phyloP scores from a whole-genome alignment of 2,113 vertebrate species.

The Arvicanthis niloticus region DNA sequence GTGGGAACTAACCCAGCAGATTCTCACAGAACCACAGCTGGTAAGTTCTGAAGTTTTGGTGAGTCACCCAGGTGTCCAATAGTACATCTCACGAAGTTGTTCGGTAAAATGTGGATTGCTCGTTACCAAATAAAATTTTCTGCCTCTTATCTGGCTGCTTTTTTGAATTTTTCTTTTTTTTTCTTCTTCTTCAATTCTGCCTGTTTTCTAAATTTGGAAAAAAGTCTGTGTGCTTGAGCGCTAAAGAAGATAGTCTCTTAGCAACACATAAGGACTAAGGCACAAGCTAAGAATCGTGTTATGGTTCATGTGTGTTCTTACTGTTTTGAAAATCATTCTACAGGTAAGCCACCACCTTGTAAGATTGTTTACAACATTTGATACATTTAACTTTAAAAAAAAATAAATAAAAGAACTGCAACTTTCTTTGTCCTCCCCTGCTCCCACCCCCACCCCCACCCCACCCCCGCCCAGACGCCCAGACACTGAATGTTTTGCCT shows the following conservation, averaged over 20 bases:
- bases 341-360: not conserved
- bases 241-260: conserved; percentile 78
- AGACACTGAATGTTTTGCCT: not conserved
- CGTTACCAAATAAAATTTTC: conserved; percentile 63
- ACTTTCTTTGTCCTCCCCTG: not conserved
- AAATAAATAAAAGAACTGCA: not conserved
- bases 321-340: conserved; percentile 56
- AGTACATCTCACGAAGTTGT: not conserved
- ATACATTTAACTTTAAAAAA: conserved; percentile 45
- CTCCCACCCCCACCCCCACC: too few relatives aligned
- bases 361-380: conserved; percentile 54
- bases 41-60: not conserved
- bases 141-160: conserved; percentile 61
- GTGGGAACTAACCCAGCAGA: conserved; percentile 6
- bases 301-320: conserved; percentile 16
- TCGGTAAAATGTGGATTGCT: conserved; percentile 39
- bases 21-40: not conserved
- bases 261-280: conserved; percentile 56
- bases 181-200: conserved; percentile 14
- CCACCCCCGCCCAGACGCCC: too few relatives aligned
- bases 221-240: conserved; percentile 54
- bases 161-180: conserved; percentile 13
- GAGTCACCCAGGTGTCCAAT: not conserved
- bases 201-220: conserved; percentile 77
- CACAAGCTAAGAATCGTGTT: conserved; percentile 49